Evolutionary conservation across 2,888 invertebrate genomes (phyloP), one percentile per base, ranked within the genome.

Genomic region (Daptonema setosum): DNA sequence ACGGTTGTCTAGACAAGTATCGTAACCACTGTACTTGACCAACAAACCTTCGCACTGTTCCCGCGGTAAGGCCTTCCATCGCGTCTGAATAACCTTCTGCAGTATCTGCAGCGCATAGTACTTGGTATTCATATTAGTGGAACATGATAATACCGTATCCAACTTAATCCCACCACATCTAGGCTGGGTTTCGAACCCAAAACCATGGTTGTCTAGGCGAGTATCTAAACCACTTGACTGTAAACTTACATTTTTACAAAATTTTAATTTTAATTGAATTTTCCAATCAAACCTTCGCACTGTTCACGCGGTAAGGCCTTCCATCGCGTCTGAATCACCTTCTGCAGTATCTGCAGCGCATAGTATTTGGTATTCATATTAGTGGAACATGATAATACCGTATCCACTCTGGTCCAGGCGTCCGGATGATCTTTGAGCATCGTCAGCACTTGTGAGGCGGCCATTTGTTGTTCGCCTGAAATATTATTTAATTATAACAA

Each of bases 341-440:
- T 88, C 76, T 99, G 97, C 68, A 99, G 77, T 71, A 99, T 97
- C 79, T 99, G 97, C 68, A 99, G 78, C 51, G 93, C 97, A 77
- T 90, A 99, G 74, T 91, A 99, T 78, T 99, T 99, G 58, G 97
- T 97, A 77, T 95, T 90, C 74, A 91, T 88, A 74, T 93, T 91
- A 52, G 71, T 74, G 17, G 95, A 95, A 76, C 80, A 97, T 76
- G 97, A 95, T 66, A 99, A 77, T 72, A 99, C 97, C 57, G 93
- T 90, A 75, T 99, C 97, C 60, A 99, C 97, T 66, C 93, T 67
- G 41, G 64, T 64, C 68, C 68, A 68, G 45, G 97, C 90, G 78
- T 95, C 90, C 20, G 95, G 93, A 75, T 97, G 91, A 56, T 75
- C 75, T 59, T 93, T 93, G 56, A 95, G 77, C 56, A 84, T 82